Base-by-base conservation (phyloP, 2,113 vertebrate genomes). In the Rhegmatorhina hoffmannsi region DNA sequence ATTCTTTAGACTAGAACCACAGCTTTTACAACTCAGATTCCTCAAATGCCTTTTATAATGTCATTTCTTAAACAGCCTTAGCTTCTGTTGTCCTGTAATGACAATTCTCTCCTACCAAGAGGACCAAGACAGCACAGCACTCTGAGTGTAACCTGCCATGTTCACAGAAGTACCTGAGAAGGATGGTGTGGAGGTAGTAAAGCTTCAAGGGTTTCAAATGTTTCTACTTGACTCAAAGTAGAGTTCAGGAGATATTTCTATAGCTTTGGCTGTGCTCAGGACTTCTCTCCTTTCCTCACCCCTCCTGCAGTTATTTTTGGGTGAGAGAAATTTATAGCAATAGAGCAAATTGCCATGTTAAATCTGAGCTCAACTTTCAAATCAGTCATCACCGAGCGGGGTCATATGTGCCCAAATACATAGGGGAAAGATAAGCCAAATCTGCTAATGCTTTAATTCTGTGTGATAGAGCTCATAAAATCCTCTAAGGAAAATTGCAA, bases 381-480 rank as follows among this genome's bases (percentile, higher is more conserved):
- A 56, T 62, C 79, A 70, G 68, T 89, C 8, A 0, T 88, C 11
- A 6, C 76, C 1, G 4, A 72, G 19, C 56, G 31, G 44, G 59
- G n/a, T 79, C 64, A 67, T 75, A 40, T 84, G 84, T 84, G 75
- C 69, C 55, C 85, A 86, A 84, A 77, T 89, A 82, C 69, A 62
- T 40, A 59, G 66, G 78, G 77, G 69, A 92, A 88, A 81, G 85
- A 88, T 92, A 93, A 86, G 34, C 79, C 73, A 78, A 52, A 86
- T 74, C 38, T 90, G 73, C 76, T 87, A 89, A 83, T 92, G 72
- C 83, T 86, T 74, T 68, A 84, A 94, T 73, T 92, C 91, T 87
- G 17, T 84, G 77, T 94, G 92, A 89, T 82, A 79, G 44, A 91
- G 81, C 87, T 94, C 80, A 79, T 89, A 92, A 95, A 95, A 89